These are phyloP conservation scores for Prinia subflava DNA, from an alignment of 2,113 vertebrate genomes.

Conservation along the genomic window DNA sequence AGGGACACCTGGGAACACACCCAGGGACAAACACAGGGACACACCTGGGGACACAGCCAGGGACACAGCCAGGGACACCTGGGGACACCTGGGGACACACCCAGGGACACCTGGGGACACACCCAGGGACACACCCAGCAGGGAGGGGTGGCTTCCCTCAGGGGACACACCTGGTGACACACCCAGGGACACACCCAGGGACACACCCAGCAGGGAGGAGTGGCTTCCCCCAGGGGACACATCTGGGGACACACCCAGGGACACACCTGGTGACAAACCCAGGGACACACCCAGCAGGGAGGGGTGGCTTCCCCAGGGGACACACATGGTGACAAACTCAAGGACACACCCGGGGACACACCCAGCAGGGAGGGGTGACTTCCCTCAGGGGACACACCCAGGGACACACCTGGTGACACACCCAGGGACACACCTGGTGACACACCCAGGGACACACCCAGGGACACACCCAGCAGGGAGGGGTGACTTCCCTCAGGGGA, in stretches of 20 bases:
- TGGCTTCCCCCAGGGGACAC: no score
- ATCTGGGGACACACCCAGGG: background rate
- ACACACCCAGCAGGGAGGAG: no score
- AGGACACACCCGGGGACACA: background rate
- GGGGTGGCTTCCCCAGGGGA: background rate
- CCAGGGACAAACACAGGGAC: background rate
- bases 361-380: no score
- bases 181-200: background rate
- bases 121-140: background rate
- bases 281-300: background rate
- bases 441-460: background rate
- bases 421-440: background rate
- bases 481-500: no score
- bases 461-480: no score
- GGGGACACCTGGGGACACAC: background rate
- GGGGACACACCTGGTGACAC: background rate
- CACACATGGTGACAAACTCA: no score
- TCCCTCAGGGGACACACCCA: background rate
- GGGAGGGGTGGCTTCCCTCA: no score
- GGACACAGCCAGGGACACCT: background rate
- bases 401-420: background rate
- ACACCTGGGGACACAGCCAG: background rate
- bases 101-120: background rate
- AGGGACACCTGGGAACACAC: no score
- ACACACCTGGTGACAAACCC: no score